phyloP scores from a whole-genome alignment of 2,888 invertebrate species.

The Ochlodes sylvanus region DNA sequence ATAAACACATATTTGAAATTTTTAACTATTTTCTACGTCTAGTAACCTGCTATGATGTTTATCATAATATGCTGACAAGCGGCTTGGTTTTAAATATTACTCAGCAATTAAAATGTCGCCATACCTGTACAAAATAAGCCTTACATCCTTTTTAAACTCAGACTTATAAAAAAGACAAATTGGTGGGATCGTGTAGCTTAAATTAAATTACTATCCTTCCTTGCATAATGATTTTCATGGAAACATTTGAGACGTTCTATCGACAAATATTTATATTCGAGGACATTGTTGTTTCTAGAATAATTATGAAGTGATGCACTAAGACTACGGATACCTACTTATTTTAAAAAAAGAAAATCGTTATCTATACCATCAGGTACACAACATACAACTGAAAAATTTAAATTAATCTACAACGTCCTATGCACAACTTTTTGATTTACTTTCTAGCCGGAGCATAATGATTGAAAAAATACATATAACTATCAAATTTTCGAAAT shows the following conservation, averaged over 20 bases:
- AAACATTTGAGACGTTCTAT: constrained; percentile 1
- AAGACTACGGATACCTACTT: neutral
- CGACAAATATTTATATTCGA: constrained; percentile 18
- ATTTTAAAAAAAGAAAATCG: neutral
- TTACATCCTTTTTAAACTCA: constrained; percentile 26
- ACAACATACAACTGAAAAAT: constrained; percentile 4
- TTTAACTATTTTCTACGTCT: neutral
- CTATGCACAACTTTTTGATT: constrained; percentile 5
- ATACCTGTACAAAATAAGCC: constrained; percentile 12
- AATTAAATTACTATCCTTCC: constrained; percentile 1
- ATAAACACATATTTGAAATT: neutral
- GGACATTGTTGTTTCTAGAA: neutral
- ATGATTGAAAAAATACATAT: neutral
- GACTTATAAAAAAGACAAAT: constrained; percentile 26
- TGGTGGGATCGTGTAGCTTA: constrained; percentile 28
- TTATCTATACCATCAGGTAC: constrained; percentile 34
- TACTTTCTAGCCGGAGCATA: neutral
- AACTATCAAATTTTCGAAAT: neutral
- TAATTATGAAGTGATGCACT: neutral
- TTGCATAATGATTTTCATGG: neutral
- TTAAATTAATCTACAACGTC: neutral
- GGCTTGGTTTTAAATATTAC: constrained; percentile 10
- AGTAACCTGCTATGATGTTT: too few species aligned
- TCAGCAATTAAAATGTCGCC: constrained; percentile 15
- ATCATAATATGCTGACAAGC: constrained; percentile 15